Evolutionary conservation across 1,140 invertebrate species (phyloP), one percentile per base, ranked within the genome.

Genomic region (Geopemphigus sp.): DNA sequence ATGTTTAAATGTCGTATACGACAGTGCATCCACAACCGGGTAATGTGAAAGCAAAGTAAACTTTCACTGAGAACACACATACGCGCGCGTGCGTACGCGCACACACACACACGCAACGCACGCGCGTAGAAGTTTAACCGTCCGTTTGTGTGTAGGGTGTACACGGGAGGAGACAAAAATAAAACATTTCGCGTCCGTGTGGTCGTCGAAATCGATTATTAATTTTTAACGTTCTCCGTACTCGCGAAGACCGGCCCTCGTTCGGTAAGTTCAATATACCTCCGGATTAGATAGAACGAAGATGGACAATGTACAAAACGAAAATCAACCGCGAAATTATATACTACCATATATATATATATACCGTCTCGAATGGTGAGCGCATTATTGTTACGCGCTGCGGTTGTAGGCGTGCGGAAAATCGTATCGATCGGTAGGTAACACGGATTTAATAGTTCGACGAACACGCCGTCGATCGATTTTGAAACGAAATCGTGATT

Each of bases 41-140:
- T n/a, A 68, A 68, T 68, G 64, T 68, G 64, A 68, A 68, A 68
- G 64, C 64, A 68, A 68, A 5, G n/a, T 68, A 39, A 68, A 68
- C 64, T 68, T 68, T 68, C 64, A 68, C 64, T 24, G 64, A 47
- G 19, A 57, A 57, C 17, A 57, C 24, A 47, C 15, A n/a, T n/a
- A n/a, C n/a, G n/a, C n/a, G n/a, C n/a, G n/a, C n/a, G n/a, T n/a
- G n/a, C n/a, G n/a, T n/a, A n/a, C n/a, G n/a, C n/a, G n/a, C n/a
- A n/a, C n/a, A n/a, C n/a, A n/a, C n/a, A n/a, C n/a, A n/a, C n/a
- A n/a, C n/a, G n/a, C n/a, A n/a, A n/a, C n/a, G n/a, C n/a, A n/a
- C n/a, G n/a, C n/a, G n/a, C n/a, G n/a, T n/a, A n/a, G n/a, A n/a
- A n/a, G n/a, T n/a, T n/a, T n/a, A n/a, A n/a, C n/a, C n/a, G n/a